Percentiles rank a stretch among this genome's conserved stretches.
These are phyloP conservation scores for Prenolepis imparis DNA, from an alignment of 2,888 invertebrate species.

Conservation along the genomic window DNA sequence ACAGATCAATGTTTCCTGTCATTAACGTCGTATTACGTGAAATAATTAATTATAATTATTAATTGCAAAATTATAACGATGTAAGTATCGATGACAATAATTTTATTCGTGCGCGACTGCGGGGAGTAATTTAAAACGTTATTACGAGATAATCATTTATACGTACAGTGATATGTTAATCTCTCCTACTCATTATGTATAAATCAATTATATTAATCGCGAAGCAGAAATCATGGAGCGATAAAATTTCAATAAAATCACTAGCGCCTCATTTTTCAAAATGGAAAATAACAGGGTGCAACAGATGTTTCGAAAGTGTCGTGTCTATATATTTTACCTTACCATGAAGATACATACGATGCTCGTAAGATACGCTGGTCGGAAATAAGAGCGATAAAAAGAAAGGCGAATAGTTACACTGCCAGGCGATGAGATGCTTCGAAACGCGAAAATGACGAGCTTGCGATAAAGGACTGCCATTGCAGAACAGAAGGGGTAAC, in stretches of 20 bases:
- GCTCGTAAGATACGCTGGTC: conserved; percentile 53
- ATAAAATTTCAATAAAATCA: conserved; percentile 66
- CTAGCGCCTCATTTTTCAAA: conserved; percentile 62
- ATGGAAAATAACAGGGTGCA: conserved; percentile 68
- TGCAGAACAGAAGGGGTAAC: conserved; percentile 25
- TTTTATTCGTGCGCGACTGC: background rate
- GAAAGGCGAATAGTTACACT: conserved; percentile 64
- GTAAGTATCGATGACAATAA: conserved; percentile 15
- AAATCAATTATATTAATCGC: conserved; percentile 13
- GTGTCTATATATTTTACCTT: conserved; percentile 37
- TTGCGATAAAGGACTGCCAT: conserved; percentile 59
- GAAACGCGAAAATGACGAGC: conserved; percentile 65
- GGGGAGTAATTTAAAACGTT: background rate
- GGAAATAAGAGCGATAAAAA: conserved; percentile 66
- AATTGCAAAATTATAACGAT: background rate
- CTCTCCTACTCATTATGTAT: conserved; percentile 15
- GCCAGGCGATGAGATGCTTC: conserved; percentile 38
- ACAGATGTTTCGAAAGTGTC: conserved; percentile 64
- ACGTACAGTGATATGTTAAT: conserved; percentile 17
- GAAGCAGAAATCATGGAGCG: background rate
- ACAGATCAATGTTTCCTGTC: background rate
- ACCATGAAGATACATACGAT: conserved; percentile 51
- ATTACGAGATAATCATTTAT: background rate
- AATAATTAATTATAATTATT: conserved; percentile 5
- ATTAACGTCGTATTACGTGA: background rate